Conservation (phyloP, 92 coral and sea anemone species). For the Zoanthus solanderi region DNA sequence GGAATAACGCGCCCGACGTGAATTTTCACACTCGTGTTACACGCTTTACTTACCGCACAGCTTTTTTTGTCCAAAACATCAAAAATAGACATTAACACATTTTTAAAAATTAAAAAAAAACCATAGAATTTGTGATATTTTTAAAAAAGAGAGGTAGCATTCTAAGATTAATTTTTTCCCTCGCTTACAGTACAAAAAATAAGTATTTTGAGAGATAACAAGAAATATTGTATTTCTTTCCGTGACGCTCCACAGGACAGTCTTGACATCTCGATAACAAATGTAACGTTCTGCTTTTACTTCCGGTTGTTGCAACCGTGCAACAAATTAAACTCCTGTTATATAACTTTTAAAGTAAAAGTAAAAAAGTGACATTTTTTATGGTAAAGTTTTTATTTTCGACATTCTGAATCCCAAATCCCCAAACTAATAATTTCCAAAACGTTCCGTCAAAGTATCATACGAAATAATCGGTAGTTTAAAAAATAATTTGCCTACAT, state of each 20-base stretch:
- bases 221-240: constrained; percentile 28
- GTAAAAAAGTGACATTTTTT: too few relatives aligned
- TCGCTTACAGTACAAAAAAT: neutral
- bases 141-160: neutral
- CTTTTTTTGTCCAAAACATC: neutral
- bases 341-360: too few relatives aligned
- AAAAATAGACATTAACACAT: neutral
- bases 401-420: too few relatives aligned
- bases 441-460: too few relatives aligned
- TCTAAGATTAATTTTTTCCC: neutral
- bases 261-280: neutral
- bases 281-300: neutral
- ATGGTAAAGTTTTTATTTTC: too few relatives aligned
- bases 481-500: too few relatives aligned
- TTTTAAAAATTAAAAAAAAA: neutral
- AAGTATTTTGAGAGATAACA: neutral
- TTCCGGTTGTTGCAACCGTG: neutral
- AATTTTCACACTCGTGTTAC: neutral
- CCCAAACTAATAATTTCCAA: too few relatives aligned
- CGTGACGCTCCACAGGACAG: constrained; percentile 46
- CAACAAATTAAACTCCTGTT: too few relatives aligned
- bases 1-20: constrained; percentile 23
- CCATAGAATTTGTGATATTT: neutral
- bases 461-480: too few relatives aligned
- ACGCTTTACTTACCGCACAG: neutral